A percentile compares a stretch with the other conserved stretches of the same genome.
Conservation (phyloP, 2,797 vertebrate genomes). For the Pteronotus mesoamericanus region DNA sequence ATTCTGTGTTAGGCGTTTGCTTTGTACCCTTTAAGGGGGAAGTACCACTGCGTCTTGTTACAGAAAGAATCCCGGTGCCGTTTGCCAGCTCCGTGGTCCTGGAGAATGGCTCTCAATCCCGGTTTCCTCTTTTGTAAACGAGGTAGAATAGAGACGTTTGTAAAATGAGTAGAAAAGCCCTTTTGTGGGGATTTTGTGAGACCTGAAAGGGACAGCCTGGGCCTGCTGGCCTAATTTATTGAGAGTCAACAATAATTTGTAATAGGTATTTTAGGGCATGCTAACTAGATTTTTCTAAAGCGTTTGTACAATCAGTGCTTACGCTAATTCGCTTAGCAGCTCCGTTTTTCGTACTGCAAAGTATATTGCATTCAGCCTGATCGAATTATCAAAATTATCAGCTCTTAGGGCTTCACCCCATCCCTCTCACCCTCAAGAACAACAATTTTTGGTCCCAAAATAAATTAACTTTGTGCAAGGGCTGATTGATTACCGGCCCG, state of each 20-base stretch:
- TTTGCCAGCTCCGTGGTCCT: neutral
- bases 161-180: neutral
- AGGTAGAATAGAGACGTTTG: neutral
- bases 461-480: neutral
- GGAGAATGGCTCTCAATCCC: neutral
- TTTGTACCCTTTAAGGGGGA: neutral
- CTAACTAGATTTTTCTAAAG: neutral
- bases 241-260: conserved; percentile 21
- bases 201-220: neutral
- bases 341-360: neutral
- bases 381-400: neutral
- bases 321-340: neutral
- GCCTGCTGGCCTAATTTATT: neutral
- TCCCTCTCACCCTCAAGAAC: neutral
- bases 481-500: neutral
- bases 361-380: neutral
- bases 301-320: neutral
- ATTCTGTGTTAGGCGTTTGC: rapidly evolving
- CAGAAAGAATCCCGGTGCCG: neutral
- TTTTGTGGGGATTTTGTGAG: neutral
- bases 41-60: rapidly evolving
- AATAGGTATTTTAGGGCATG: neutral
- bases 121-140: neutral
- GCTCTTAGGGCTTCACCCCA: no score
- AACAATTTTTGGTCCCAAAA: neutral